These are phyloP conservation scores for Chionoecetes opilio DNA, from an alignment of 1,140 invertebrate species.

Conservation along the genomic window DNA sequence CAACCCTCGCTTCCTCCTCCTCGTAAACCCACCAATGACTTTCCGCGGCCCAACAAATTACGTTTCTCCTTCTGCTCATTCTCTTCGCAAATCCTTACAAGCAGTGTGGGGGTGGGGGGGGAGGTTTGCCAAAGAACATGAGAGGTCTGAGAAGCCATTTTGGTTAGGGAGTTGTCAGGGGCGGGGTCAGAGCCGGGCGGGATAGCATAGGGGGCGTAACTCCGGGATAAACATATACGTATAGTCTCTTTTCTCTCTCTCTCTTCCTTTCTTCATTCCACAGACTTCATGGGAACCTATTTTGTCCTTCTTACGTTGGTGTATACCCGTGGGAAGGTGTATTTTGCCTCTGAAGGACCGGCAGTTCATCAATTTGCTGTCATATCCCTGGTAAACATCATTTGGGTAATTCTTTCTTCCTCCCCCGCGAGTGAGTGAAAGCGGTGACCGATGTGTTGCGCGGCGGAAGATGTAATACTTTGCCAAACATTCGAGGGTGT, in stretches of 20 bases:
- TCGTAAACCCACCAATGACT: no score
- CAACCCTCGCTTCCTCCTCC: neutral
- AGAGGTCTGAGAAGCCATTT: slow-evolving; percentile 19
- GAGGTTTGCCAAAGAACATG: neutral
- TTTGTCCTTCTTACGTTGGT: neutral
- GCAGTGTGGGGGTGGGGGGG: no score
- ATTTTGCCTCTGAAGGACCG: neutral
- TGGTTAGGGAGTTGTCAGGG: neutral
- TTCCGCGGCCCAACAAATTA: neutral
- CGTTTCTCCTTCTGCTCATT: neutral
- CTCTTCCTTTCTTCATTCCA: neutral
- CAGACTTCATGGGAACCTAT: slow-evolving; percentile 16
- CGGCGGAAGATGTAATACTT: neutral
- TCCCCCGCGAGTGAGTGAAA: neutral
- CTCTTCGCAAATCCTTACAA: neutral
- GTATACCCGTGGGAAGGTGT: neutral
- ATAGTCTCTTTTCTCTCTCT: neutral
- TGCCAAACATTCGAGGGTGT: neutral
- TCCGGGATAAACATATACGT: neutral
- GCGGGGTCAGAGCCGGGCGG: neutral
- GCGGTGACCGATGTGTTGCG: neutral
- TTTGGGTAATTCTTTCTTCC: slow-evolving; percentile 3
- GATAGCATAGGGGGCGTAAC: neutral
- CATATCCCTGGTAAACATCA: neutral
- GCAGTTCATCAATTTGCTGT: neutral